These are phyloP conservation scores for Elaeidobius kamerunicus DNA, from an alignment of 2,888 invertebrate genomes.

Conservation along the genomic window DNA sequence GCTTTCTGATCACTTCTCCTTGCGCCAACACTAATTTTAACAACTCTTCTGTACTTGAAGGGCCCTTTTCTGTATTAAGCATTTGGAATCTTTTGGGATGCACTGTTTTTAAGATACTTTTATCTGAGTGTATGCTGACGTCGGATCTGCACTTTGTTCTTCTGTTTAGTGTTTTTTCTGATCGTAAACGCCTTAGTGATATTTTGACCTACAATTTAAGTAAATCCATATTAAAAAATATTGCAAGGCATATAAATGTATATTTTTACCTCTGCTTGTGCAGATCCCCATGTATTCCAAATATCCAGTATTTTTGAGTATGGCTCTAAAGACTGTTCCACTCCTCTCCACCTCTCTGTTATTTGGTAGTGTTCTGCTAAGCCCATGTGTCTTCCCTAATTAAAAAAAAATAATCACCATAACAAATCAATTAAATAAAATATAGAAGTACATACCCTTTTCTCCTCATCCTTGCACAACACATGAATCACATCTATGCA, in stretches of 20 bases:
- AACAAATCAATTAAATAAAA: conserved; percentile 1
- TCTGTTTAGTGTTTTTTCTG: conserved; percentile 44
- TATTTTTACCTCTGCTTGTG: conserved; percentile 59
- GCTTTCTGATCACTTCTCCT: conserved; percentile 57
- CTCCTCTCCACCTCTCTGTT: conserved; percentile 75
- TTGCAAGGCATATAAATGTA: background rate
- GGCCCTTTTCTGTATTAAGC: conserved; percentile 48
- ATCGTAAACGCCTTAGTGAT: conserved; percentile 47
- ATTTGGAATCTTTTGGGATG: conserved; percentile 49
- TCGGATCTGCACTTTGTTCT: conserved; percentile 46
- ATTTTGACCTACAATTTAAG: conserved; percentile 49
- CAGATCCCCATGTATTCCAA: conserved; percentile 77
- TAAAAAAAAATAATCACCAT: conserved; percentile 13
- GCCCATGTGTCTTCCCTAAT: conserved; percentile 47
- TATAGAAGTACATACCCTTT: conserved; percentile 46
- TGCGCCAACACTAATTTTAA: conserved; percentile 58
- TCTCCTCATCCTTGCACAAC: conserved; percentile 57
- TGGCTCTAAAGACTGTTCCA: conserved; percentile 69
- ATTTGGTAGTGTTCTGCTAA: conserved; percentile 59
- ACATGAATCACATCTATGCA: conserved; percentile 76
- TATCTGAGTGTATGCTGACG: conserved; percentile 45
- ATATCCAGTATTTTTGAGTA: conserved; percentile 73
- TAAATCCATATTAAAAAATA: background rate
- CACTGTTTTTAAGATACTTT: conserved; percentile 48
- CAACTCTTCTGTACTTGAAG: conserved; percentile 51